phyloP scores from a whole-genome alignment of 2,888 invertebrate genomes.

The Melieria omissa region DNA sequence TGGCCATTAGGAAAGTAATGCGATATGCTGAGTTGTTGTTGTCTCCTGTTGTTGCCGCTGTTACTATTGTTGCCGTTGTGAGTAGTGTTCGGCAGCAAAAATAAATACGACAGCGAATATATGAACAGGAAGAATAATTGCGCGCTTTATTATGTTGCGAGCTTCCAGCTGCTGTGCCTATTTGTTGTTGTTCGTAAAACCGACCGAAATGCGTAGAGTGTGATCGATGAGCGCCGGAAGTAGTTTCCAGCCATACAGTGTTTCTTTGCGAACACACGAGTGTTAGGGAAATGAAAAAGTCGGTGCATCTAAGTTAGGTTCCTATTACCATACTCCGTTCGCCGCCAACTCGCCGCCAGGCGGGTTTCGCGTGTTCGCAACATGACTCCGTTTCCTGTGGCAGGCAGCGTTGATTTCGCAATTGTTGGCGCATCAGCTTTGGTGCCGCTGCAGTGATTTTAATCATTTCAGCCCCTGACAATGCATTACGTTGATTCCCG shows the following conservation, averaged over 20 bases:
- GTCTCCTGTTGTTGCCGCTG: neutral
- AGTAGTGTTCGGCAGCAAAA: conserved; percentile 22
- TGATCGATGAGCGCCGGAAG: neutral
- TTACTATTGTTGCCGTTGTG: conserved; percentile 8
- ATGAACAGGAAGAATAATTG: conserved; percentile 32
- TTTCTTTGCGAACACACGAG: neutral
- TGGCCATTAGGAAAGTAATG: conserved; percentile 22
- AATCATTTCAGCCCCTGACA: conserved; percentile 46
- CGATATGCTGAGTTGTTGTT: conserved; percentile 3
- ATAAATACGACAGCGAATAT: conserved; percentile 21
- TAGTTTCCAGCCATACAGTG: neutral
- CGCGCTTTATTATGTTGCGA: conserved; percentile 14
- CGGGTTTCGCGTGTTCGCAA: neutral
- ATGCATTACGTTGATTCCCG: conserved; percentile 37
- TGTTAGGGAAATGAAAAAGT: neutral
- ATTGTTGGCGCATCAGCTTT: neutral
- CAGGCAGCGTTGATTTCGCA: neutral
- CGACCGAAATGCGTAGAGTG: neutral
- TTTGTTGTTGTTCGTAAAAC: neutral
- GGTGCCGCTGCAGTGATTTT: conserved; percentile 44
- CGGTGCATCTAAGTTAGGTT: too few relatives aligned
- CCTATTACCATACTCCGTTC: too few relatives aligned
- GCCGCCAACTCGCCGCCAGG: neutral
- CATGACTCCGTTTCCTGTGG: neutral
- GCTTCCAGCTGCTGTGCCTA: conserved; percentile 1